Evolutionary conservation across 2,888 invertebrate genomes (phyloP), one percentile per base, ranked within the genome.

Genomic region (Daptonema setosum): DNA sequence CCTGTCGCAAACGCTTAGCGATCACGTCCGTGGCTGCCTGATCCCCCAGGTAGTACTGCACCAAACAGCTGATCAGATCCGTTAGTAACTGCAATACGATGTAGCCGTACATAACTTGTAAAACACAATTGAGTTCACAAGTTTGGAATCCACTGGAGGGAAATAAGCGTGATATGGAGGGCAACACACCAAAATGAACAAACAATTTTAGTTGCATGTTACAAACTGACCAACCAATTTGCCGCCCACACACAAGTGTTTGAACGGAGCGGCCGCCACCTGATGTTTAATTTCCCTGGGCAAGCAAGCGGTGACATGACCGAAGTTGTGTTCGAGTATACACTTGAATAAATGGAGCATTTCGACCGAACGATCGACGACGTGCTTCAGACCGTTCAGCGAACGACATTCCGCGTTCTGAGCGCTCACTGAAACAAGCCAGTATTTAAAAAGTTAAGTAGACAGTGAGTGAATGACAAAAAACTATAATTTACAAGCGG

Each of bases 21-120:
- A 97, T 86, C 1, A 85, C 81, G 69, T 87, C 87, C 1, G 91
- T 87, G 1, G 87, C 86, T 0, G 93, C 91, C 70, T 90, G 87
- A 71, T 97, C 95, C 57, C 83, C 83, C 24, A 97, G 77, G 73
- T 95, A 97, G 58, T 77, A 83, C 63, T 86, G 83, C 54, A 95
- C 85, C 20, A 95, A 75, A 53, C 83, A 80, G 43, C 83, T 82
- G 26, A 93, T 83, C 24, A 95, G 75, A 59, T 82, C 73, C 1
- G 80, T 78, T 60, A 72, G 70, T 56, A 75, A 59, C 72, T 73
- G 62, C 45, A 45, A n/a, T 14, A 45, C n/a, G 45, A 5, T 35
- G 17, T 11, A 35, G 8, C 35, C 8, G 8, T 35, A 17, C 8
- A 35, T 17, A 35, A 35, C 35, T 17, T 11, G 35, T 35, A 35